phyloP scores from a whole-genome alignment of 2,113 vertebrate genomes.

The Okapia johnstoni region DNA sequence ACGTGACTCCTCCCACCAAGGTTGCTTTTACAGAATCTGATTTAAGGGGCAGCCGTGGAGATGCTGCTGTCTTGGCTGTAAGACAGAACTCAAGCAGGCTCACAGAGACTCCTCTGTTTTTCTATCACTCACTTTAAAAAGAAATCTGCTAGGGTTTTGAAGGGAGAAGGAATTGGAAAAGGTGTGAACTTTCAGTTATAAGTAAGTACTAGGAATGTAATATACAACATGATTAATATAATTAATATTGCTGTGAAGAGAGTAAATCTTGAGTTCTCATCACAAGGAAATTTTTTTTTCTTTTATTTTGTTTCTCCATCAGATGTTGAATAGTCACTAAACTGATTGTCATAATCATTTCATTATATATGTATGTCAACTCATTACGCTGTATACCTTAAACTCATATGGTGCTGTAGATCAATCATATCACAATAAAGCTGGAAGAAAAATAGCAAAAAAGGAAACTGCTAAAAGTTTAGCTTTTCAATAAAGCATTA shows the following conservation, averaged over 20 bases:
- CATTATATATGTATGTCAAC: neutral
- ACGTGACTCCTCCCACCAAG: neutral
- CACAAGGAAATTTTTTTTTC: neutral
- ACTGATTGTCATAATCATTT: neutral
- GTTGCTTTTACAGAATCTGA: neutral
- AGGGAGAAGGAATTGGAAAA: neutral
- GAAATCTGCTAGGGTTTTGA: neutral
- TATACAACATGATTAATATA: neutral
- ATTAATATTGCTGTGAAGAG: neutral
- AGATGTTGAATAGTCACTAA: neutral
- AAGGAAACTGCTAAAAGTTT: neutral
- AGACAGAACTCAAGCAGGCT: neutral
- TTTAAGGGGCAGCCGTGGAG: neutral
- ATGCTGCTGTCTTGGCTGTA: neutral
- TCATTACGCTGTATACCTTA: neutral
- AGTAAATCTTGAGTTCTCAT: neutral
- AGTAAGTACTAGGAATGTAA: neutral
- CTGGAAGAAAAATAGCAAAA: neutral
- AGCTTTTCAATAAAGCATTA: neutral
- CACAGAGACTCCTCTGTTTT: neutral
- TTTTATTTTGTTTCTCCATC: neutral
- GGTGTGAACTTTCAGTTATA: neutral
- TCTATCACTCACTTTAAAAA: neutral
- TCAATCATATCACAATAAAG: neutral
- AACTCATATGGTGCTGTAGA: neutral